Base-by-base conservation (phyloP, 2,888 invertebrate species). In the Apodemia hepburni region DNA sequence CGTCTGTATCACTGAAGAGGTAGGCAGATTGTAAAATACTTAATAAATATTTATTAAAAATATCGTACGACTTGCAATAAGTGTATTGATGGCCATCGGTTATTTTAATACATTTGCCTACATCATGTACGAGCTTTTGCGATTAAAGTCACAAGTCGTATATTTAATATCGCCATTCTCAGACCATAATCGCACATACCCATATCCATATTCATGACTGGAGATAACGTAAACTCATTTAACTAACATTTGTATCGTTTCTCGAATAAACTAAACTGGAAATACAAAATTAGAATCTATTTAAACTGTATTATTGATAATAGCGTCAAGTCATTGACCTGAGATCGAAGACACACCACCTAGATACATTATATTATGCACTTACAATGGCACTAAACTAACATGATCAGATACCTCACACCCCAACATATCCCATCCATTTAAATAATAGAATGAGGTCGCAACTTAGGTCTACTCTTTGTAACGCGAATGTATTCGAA, bases 281-380 rank as follows among this genome's bases (percentile, higher is more conserved):
- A 54, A 54, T 54, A 54, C 54, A 27, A 54, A 54, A 27, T 54
- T 22, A 54, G 54, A 63, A 54, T 49, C 51, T 54, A 61, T 61
- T 67, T 66, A 61, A 62, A 61, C 59, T 64, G 29, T 65, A 54
- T 57, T 59, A 62, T 58, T 62, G 65, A 70, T 71, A 67, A 66
- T 69, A 61, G 64, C 66, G 66, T 68, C 70, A 76, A 75, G 82
- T 80, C 79, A 76, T 69, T 71, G 81, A 80, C 82, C 80, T 70
- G 75, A 72, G 78, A 75, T 74, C 78, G 73, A 72, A 75, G 79
- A 69, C 79, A 72, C 71, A 73, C 80, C 78, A 73, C 83, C 84
- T 74, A 84, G 75, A 82, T 84, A 81, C 85, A 87, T 86, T 62
- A 65, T 71, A 82, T 81, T 80, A 81, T 68, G 59, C 65, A 66